Evolutionary conservation across 2,888 invertebrate genomes (phyloP).

Genomic region (Apotomis turbidana): DNA sequence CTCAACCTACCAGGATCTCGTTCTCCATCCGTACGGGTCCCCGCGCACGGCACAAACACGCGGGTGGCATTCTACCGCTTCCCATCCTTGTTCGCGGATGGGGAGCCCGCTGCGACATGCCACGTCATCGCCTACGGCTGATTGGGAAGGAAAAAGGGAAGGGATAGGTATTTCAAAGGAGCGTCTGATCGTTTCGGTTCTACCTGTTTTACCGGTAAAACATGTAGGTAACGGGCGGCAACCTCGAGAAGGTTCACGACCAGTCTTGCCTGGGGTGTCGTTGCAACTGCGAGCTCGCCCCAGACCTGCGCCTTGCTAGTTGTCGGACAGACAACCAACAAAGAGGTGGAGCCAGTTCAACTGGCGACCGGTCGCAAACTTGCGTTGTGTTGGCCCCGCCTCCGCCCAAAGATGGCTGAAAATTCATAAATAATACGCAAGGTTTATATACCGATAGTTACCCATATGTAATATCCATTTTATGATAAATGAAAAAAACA

Average conservation of each 20-base stretch:
- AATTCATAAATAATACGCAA: background rate
- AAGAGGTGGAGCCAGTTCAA: background rate
- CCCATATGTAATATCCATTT: background rate
- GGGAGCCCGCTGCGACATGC: slow-evolving; percentile 9
- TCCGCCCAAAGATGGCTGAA: slow-evolving; percentile 2
- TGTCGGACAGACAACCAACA: slow-evolving; percentile 3
- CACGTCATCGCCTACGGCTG: slow-evolving; percentile 21
- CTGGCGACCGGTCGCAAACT: slow-evolving; percentile 14
- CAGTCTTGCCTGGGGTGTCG: slow-evolving; percentile 16
- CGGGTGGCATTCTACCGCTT: slow-evolving; percentile 16
- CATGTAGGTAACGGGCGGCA: slow-evolving; percentile 21
- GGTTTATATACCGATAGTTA: background rate
- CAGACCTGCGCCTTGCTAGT: background rate
- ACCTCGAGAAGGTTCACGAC: slow-evolving; percentile 11
- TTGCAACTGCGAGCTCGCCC: slow-evolving; percentile 6
- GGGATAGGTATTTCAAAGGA: background rate
- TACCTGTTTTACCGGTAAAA: slow-evolving; percentile 8
- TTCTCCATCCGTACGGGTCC: slow-evolving; percentile 20
- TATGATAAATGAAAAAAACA: too few species aligned
- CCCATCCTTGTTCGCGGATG: slow-evolving; percentile 9
- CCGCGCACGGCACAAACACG: slow-evolving; percentile 28
- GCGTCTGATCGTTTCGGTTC: slow-evolving; percentile 17
- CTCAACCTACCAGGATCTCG: slow-evolving; percentile 16
- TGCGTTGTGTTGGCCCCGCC: background rate
- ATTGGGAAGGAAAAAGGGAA: background rate